Percentiles rank a stretch among this genome's conserved stretches.
These are phyloP conservation scores for Noctua comes DNA, from an alignment of 2,888 invertebrate genomes.

Conservation along the genomic window DNA sequence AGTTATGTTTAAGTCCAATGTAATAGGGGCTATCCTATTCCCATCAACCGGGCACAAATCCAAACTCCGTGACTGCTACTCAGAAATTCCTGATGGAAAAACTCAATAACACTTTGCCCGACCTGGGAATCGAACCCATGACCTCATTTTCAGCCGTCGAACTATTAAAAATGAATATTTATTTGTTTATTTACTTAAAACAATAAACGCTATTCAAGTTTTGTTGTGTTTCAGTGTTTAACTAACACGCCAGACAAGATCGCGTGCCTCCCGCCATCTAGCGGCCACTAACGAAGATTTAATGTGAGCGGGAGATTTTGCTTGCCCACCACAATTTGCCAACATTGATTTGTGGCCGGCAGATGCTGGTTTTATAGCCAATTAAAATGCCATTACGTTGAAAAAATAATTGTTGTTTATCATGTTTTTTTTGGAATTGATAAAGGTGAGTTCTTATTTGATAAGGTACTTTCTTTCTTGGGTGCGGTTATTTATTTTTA, in stretches of 20 bases:
- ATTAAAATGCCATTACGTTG: constrained; percentile 73
- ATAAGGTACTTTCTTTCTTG: background rate
- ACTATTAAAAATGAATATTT: background rate
- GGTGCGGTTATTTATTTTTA: background rate
- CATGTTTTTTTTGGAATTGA: constrained; percentile 11
- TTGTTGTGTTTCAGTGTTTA: constrained; percentile 5
- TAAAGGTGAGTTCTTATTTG: constrained; percentile 16
- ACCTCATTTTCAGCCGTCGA: too few relatives aligned
- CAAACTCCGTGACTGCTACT: too few relatives aligned
- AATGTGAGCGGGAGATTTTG: constrained; percentile 72
- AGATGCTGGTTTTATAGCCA: constrained; percentile 75
- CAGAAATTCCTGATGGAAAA: too few relatives aligned
- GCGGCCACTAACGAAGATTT: constrained; percentile 81
- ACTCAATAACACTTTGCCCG: too few relatives aligned
- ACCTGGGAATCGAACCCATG: too few relatives aligned
- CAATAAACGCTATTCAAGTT: background rate
- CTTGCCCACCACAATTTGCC: constrained; percentile 66
- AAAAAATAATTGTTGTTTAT: constrained; percentile 64
- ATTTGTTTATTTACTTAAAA: background rate
- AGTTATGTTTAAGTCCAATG: too few relatives aligned
- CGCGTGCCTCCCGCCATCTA: constrained; percentile 82
- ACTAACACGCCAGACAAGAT: constrained; percentile 57
- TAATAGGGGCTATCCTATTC: too few relatives aligned
- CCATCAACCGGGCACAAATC: too few relatives aligned
- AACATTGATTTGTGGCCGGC: constrained; percentile 81